Base-by-base conservation (phyloP, 2,888 invertebrate species). In the Pedicia rivosa region DNA sequence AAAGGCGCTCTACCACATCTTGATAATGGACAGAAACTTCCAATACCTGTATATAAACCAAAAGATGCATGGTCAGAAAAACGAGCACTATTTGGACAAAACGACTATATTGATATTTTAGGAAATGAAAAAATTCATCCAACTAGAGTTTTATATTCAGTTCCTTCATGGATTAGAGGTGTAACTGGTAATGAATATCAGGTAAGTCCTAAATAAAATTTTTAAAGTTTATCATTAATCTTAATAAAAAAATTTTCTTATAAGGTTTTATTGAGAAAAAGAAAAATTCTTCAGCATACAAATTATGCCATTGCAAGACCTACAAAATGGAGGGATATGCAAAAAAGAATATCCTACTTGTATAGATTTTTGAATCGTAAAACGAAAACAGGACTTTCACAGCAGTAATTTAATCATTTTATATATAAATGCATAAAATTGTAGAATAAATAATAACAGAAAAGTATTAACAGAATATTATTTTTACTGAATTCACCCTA, bases 41-140 rank as follows among this genome's bases (percentile, higher is more conserved):
- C 76, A 2, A 69, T 82, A 52, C 83, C 83, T 1, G 63, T 70
- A 25, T 82, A 82, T 45, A 67, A 71, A 38, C 87, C 87, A 3
- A 68, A 64, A 44, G 72, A 88, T 60, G 51, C 59, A 2, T 95
- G 92, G 92, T 53, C 64, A 0, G 70, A 75, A 46, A 78, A 75
- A 48, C 71, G 71, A 50, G 88, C 91, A 2, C 56, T 88, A 1
- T 90, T 84, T 64, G 95, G 95, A 1, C 92, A 92, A 57, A 95
- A 95, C 63, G 94, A 95, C 59, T 95, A 94, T 53, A 91, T 95
- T 44, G 94, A 97, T 56, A 91, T 97, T 40, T 66, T 97, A 36
- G 95, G 95, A 2, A 74, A 79, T 51, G 86, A 83, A 22, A 67
- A 68, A 12, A 46, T 81, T 5, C 86, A 91, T 56, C 94, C 95